A percentile compares a stretch with the other conserved stretches of the same genome.
phyloP scores from a whole-genome alignment of 2,888 invertebrate genomes.

The Baccha elongata region DNA sequence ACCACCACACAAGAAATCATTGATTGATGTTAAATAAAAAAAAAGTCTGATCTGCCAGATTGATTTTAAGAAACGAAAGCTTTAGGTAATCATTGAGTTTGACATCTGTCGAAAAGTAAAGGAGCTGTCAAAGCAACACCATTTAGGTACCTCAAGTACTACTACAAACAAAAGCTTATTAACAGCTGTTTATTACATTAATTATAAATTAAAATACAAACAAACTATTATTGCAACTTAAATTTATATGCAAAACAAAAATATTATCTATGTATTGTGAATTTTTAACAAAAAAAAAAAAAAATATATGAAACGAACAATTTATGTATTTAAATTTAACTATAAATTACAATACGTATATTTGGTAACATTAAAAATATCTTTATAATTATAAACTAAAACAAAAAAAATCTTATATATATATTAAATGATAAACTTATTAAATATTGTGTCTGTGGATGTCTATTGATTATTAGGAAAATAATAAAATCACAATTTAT shows the following conservation, averaged over 20 bases:
- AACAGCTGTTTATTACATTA: constrained; percentile 44
- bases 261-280: constrained; percentile 62
- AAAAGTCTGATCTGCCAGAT: too few relatives aligned
- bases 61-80: too few relatives aligned
- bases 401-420: constrained; percentile 36
- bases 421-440: constrained; percentile 61
- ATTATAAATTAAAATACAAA: constrained; percentile 24
- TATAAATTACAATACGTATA: constrained; percentile 66
- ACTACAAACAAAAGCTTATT: constrained; percentile 22
- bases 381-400: constrained; percentile 68
- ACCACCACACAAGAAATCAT: too few relatives aligned
- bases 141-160: neutral
- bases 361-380: constrained; percentile 70
- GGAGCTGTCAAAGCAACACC: neutral
- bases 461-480: constrained; percentile 69
- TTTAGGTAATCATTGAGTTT: too few relatives aligned
- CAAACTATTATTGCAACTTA: constrained; percentile 57
- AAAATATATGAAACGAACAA: constrained; percentile 45
- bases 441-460: constrained; percentile 73
- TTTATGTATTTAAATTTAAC: constrained; percentile 58
- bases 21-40: too few relatives aligned
- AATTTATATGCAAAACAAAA: constrained; percentile 54
- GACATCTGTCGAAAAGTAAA: too few relatives aligned
- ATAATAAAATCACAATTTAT: constrained; percentile 62
- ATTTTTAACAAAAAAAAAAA: constrained; percentile 47